Conservation (phyloP, 2,113 vertebrate species). For the Thryonomys swinderianus region DNA sequence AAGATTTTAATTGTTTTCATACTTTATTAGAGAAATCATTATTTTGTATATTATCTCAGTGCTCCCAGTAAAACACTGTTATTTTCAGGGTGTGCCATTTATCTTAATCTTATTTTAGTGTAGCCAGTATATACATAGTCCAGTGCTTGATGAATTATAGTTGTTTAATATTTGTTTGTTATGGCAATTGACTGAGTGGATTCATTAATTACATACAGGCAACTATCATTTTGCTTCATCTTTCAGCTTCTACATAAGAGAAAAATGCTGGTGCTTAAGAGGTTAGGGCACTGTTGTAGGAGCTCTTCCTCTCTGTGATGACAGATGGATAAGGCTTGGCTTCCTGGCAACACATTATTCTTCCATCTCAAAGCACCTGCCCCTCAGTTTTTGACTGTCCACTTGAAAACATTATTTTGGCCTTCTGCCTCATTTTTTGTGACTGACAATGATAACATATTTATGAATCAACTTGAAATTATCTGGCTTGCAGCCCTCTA, state of each 20-base stretch:
- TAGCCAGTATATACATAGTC: not conserved
- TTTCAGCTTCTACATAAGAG: not conserved
- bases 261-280: not conserved
- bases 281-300: not conserved
- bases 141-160: constrained; percentile 7
- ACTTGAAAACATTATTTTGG: constrained; percentile 24
- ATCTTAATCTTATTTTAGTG: constrained; percentile 17
- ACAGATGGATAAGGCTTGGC: not conserved
- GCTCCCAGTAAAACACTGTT: not conserved
- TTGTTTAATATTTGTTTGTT: not conserved
- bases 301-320: not conserved
- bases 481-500: not conserved
- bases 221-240: not conserved
- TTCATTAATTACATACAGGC: constrained; percentile 28
- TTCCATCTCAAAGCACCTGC: not conserved
- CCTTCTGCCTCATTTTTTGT: not conserved
- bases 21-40: not conserved
- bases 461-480: not conserved
- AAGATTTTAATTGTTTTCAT: not conserved
- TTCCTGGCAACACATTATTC: not conserved
- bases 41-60: not conserved
- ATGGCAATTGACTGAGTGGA: not conserved
- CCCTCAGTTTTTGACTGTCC: not conserved
- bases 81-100: not conserved
- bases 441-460: not conserved